Evolutionary conservation across 1,140 invertebrate species (phyloP).

Genomic region (Pomacea maculata): DNA sequence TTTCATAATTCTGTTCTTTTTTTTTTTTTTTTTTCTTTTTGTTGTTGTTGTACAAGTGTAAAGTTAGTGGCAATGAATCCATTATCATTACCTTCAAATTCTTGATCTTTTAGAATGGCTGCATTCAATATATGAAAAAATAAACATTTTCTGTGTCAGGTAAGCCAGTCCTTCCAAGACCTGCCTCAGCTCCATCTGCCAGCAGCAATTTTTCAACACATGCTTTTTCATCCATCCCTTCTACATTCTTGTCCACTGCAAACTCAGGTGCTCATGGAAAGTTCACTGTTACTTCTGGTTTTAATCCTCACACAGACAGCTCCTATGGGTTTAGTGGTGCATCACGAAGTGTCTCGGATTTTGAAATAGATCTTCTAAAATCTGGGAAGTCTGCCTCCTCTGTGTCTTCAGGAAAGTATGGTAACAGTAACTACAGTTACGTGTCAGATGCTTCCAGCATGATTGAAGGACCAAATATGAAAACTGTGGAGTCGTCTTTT

Average conservation of each 20-base stretch:
- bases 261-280: background rate
- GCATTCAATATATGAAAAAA: too few species aligned
- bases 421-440: constrained; percentile 43
- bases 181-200: background rate
- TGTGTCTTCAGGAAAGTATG: constrained; percentile 28
- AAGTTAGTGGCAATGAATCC: background rate
- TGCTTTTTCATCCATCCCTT: background rate
- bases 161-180: background rate
- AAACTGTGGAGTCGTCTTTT: constrained; percentile 41
- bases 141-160: background rate
- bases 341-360: background rate
- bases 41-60: background rate
- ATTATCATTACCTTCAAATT: background rate
- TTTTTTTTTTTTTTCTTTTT: too few species aligned
- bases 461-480: constrained; percentile 22
- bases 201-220: background rate
- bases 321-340: background rate
- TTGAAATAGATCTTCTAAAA: background rate
- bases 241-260: background rate
- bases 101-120: background rate
- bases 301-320: background rate
- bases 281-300: background rate
- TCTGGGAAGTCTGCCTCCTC: constrained; percentile 26
- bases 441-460: constrained; percentile 43
- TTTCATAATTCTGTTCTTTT: too few species aligned